Conservation (phyloP, 2,113 vertebrate species). For the Synodontis membranacea region DNA sequence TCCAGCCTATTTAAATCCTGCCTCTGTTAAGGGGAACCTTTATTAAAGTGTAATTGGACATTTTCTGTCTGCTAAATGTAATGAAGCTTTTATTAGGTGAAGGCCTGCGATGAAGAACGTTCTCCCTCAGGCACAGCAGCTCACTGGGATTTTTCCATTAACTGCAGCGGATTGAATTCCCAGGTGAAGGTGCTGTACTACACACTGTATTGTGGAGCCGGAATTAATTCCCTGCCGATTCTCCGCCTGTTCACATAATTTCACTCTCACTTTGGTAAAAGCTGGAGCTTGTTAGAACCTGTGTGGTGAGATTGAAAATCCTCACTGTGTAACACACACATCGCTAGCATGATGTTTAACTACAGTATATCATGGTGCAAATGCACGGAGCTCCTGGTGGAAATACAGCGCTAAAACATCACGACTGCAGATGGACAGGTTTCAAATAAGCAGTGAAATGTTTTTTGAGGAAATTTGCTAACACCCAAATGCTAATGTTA, state of each 20-base stretch:
- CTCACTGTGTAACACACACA: not conserved
- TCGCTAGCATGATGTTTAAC: not conserved
- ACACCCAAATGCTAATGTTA: not conserved
- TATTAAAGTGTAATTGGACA: conserved; percentile 19
- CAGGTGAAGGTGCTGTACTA: conserved; percentile 29
- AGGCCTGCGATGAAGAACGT: not conserved
- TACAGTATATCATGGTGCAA: not conserved
- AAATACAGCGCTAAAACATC: not conserved
- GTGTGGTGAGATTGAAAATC: conserved; percentile 7
- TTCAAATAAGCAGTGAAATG: not conserved
- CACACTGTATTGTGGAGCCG: conserved; percentile 9
- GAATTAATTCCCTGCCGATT: conserved; percentile 40
- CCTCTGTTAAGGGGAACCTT: conserved; percentile 2
- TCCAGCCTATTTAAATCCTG: conserved; percentile 5
- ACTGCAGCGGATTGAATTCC: conserved; percentile 43
- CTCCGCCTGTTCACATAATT: conserved; percentile 21
- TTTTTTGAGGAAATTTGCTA: not conserved
- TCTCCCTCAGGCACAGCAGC: conserved; percentile 20
- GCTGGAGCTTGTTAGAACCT: conserved; percentile 1
- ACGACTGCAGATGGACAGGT: not conserved
- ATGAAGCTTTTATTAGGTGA: conserved; percentile 41
- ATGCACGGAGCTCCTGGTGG: not conserved
- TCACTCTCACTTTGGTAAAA: conserved; percentile 13
- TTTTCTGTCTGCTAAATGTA: conserved; percentile 43
- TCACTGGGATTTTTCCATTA: conserved; percentile 43